Evolutionary conservation across 2,888 invertebrate species (phyloP).

Genomic region (Acronicta alni): DNA sequence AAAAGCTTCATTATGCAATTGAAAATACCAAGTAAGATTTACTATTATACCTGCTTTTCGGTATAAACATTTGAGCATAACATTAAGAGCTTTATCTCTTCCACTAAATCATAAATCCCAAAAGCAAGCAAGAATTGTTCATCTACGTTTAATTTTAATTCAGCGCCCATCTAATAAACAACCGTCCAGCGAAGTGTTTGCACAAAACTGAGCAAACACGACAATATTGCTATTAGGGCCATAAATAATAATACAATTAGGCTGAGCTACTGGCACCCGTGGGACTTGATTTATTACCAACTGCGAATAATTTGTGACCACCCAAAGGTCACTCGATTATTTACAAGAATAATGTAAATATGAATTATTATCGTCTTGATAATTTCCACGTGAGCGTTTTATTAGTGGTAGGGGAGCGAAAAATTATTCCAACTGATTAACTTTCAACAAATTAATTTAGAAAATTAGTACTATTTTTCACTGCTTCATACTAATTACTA

Average conservation of each 20-base stretch:
- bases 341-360: slow-evolving; percentile 46
- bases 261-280: slow-evolving; percentile 61
- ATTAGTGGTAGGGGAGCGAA: slow-evolving; percentile 12
- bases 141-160: slow-evolving; percentile 50
- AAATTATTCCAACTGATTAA: slow-evolving; percentile 6
- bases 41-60: too few relatives aligned
- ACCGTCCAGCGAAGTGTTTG: slow-evolving; percentile 61
- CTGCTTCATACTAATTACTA: slow-evolving; percentile 6
- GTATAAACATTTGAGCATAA: not conserved
- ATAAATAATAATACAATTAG: slow-evolving; percentile 81
- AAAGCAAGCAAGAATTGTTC: slow-evolving; percentile 24
- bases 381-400: slow-evolving; percentile 21
- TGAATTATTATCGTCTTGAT: slow-evolving; percentile 46
- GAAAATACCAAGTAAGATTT: too few relatives aligned
- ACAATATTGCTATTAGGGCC: slow-evolving; percentile 67
- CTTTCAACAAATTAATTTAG: slow-evolving; percentile 14
- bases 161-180: slow-evolving; percentile 46
- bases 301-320: slow-evolving; percentile 62
- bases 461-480: slow-evolving; percentile 3
- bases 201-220: slow-evolving; percentile 63
- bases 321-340: slow-evolving; percentile 55
- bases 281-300: slow-evolving; percentile 69
- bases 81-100: not conserved
- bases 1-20: too few relatives aligned
- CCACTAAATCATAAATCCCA: slow-evolving; percentile 5